Evolutionary conservation across 2,888 invertebrate genomes (phyloP).

Genomic region (Heliconius charithonia): DNA sequence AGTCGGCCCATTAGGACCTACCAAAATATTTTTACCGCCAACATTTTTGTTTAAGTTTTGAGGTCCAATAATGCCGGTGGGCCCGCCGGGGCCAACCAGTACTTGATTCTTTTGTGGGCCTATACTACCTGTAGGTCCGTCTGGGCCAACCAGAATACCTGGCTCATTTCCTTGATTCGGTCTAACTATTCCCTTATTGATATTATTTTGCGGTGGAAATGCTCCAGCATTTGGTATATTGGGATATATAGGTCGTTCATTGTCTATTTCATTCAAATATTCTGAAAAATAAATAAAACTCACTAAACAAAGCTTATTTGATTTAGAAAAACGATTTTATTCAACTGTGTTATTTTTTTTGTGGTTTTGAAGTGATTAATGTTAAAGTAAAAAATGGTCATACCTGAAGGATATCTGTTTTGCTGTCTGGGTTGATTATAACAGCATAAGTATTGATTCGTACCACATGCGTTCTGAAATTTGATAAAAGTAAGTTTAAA

Average conservation of each 20-base stretch:
- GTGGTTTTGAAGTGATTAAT: not conserved
- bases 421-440: constrained; percentile 70
- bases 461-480: constrained; percentile 85
- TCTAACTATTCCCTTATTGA: constrained; percentile 48
- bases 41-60: constrained; percentile 42
- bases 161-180: constrained; percentile 47
- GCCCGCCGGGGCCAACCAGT: constrained; percentile 64
- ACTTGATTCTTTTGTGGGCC: constrained; percentile 56
- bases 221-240: constrained; percentile 53
- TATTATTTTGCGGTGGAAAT: constrained; percentile 56
- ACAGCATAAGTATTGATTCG: constrained; percentile 86
- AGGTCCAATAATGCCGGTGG: constrained; percentile 57
- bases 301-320: not conserved
- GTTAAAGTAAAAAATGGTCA: not conserved
- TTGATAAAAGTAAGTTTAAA: not conserved
- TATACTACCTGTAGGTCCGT: constrained; percentile 64
- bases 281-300: constrained; percentile 55
- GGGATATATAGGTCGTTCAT: constrained; percentile 65
- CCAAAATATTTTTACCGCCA: constrained; percentile 54
- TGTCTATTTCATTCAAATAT: constrained; percentile 70
- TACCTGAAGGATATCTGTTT: constrained; percentile 55
- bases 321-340: no score
- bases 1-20: constrained; percentile 79
- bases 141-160: constrained; percentile 71
- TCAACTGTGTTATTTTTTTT: not conserved